Evolutionary conservation across 2,797 vertebrate genomes (phyloP).

Genomic region (Lepidocolaptes lacrymiger): DNA sequence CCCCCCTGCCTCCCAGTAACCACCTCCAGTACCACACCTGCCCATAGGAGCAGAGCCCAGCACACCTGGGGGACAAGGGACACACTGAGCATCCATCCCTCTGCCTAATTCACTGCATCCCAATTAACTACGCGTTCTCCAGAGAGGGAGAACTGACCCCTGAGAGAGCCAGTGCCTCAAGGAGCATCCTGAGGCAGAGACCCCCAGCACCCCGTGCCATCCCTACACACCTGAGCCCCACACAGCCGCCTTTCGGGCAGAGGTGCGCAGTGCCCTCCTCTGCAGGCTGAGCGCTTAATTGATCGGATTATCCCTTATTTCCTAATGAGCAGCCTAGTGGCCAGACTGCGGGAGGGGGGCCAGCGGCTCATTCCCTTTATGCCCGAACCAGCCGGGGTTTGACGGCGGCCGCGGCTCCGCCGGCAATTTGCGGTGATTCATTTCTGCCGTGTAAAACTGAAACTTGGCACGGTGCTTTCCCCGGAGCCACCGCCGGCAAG

Average conservation of each 20-base stretch:
- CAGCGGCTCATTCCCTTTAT: not conserved
- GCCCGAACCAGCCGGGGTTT: not conserved
- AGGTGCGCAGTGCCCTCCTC: not conserved
- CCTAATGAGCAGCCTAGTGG: not conserved
- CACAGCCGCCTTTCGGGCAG: not conserved
- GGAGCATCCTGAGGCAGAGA: not conserved
- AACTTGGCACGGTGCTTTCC: not conserved
- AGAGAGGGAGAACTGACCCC: fast-evolving
- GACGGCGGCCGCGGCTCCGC: not conserved
- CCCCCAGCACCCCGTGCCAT: fast-evolving
- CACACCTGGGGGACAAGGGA: fast-evolving
- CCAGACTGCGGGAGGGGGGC: not conserved
- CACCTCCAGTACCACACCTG: not conserved
- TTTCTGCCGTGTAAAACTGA: not conserved
- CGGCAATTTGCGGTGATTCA: not conserved
- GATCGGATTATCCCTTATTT: constrained; percentile 11
- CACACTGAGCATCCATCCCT: not conserved
- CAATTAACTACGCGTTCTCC: not conserved
- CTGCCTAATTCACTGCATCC: not conserved
- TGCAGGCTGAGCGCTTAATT: not conserved
- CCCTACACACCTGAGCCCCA: fast-evolving
- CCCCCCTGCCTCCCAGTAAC: not conserved
- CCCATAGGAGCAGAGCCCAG: not conserved
- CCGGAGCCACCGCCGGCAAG: not conserved
- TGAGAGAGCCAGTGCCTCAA: fast-evolving